Evolutionary conservation across 2,113 vertebrate species (phyloP).

Genomic region (Talpa occidentalis): DNA sequence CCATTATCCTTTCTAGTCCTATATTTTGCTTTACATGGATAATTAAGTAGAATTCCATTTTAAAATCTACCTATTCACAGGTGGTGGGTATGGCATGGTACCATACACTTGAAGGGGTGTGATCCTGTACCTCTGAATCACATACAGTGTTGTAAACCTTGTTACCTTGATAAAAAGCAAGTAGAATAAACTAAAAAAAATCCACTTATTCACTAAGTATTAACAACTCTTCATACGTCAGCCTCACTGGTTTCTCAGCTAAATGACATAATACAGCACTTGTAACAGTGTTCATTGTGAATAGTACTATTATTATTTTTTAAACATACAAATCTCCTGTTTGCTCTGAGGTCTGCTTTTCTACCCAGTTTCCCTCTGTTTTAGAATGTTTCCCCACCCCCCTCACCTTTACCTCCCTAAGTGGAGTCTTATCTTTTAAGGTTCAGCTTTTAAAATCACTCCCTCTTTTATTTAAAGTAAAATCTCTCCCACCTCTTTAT

Average conservation of each 20-base stretch:
- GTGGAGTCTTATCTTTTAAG: neutral
- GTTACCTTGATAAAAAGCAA: too few species aligned
- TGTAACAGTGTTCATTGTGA: neutral
- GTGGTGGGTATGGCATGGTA: too few species aligned
- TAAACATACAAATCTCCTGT: neutral
- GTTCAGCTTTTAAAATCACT: neutral
- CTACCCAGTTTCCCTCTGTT: neutral
- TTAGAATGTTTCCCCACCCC: neutral
- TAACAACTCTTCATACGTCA: neutral
- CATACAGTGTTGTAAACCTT: too few species aligned
- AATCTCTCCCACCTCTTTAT: neutral
- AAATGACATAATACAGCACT: neutral
- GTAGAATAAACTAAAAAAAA: neutral
- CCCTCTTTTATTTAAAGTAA: neutral
- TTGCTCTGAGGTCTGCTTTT: neutral
- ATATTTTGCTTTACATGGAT: neutral
- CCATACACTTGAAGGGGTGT: too few species aligned
- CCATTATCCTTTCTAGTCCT: neutral
- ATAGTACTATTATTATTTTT: neutral
- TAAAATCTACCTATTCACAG: too few species aligned
- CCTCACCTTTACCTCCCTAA: neutral
- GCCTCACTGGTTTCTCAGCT: neutral
- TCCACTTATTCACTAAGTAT: neutral
- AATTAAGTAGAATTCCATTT: neutral
- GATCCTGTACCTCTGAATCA: too few species aligned